Conservation (phyloP, 2,888 invertebrate genomes). For the Lepidocyrtinus sp. region DNA sequence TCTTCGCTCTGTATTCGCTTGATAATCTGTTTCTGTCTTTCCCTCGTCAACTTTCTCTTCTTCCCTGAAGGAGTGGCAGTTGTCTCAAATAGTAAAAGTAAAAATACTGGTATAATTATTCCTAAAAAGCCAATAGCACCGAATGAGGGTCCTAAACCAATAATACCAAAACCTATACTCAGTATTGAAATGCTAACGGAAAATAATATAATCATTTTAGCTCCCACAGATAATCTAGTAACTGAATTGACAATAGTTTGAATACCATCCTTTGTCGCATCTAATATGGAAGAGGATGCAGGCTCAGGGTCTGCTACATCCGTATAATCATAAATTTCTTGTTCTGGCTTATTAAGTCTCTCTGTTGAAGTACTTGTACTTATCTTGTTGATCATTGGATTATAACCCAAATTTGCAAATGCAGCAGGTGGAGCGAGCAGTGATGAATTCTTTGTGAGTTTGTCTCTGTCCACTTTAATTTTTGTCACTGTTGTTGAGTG, state of each 20-base stretch:
- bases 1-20: constrained; percentile 54
- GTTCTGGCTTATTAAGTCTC: not conserved
- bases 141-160: constrained; percentile 58
- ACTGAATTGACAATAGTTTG: constrained; percentile 44
- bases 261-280: constrained; percentile 55
- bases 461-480: not conserved
- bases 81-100: constrained; percentile 54
- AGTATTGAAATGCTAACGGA: constrained; percentile 54
- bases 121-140: constrained; percentile 54
- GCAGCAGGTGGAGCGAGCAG: constrained; percentile 6
- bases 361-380: not conserved
- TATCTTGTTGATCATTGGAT: not conserved
- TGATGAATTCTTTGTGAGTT: not conserved
- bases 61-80: constrained; percentile 23
- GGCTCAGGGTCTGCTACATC: constrained; percentile 15
- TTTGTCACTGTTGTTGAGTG: constrained; percentile 3
- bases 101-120: constrained; percentile 50
- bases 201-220: constrained; percentile 61
- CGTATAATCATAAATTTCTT: constrained; percentile 25
- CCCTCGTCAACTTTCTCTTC: constrained; percentile 51
- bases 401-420: constrained; percentile 3
- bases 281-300: constrained; percentile 30
- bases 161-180: constrained; percentile 60
- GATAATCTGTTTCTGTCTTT: constrained; percentile 30
- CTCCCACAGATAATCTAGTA: constrained; percentile 34